Conservation (phyloP, 2,797 vertebrate species). For the Apodemus agrarius region DNA sequence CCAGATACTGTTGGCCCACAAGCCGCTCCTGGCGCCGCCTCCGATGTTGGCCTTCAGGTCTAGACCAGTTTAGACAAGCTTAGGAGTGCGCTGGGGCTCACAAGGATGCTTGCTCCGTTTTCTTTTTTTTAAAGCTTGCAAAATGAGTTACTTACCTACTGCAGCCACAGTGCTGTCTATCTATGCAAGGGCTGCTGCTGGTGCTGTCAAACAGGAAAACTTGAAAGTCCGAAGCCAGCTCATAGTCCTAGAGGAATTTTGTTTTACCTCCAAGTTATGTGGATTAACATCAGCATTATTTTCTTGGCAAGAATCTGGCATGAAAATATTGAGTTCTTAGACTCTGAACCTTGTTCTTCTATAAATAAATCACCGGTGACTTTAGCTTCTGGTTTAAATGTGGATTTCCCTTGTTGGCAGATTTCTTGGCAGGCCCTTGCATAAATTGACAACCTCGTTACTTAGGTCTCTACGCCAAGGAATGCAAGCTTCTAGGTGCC, state of each 20-base stretch:
- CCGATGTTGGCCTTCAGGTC: background rate
- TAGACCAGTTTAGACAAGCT: background rate
- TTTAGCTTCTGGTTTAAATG: slow-evolving; percentile 42
- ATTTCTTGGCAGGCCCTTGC: slow-evolving; percentile 12
- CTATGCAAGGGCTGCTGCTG: background rate
- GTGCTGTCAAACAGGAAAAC: slow-evolving; percentile 24
- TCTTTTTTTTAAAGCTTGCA: background rate
- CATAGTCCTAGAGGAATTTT: slow-evolving; percentile 56
- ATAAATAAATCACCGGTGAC: slow-evolving; percentile 40
- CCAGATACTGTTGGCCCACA: fast-evolving
- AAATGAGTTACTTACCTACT: background rate
- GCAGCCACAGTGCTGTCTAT: background rate
- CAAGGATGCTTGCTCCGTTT: background rate
- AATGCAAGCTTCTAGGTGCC: background rate
- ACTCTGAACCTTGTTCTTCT: background rate
- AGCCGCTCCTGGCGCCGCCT: background rate
- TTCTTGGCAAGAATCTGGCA: slow-evolving; percentile 61
- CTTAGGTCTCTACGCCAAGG: slow-evolving; percentile 10
- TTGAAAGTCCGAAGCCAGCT: background rate
- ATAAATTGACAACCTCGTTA: slow-evolving; percentile 31
- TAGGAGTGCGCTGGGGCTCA: background rate
- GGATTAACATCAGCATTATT: slow-evolving; percentile 66
- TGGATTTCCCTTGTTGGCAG: slow-evolving; percentile 3
- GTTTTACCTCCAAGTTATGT: slow-evolving; percentile 18
- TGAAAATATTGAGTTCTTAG: slow-evolving; percentile 53